These are phyloP conservation scores for Porites australiensis DNA, from an alignment of 64 coral and sea anemone genomes.

Conservation along the genomic window DNA sequence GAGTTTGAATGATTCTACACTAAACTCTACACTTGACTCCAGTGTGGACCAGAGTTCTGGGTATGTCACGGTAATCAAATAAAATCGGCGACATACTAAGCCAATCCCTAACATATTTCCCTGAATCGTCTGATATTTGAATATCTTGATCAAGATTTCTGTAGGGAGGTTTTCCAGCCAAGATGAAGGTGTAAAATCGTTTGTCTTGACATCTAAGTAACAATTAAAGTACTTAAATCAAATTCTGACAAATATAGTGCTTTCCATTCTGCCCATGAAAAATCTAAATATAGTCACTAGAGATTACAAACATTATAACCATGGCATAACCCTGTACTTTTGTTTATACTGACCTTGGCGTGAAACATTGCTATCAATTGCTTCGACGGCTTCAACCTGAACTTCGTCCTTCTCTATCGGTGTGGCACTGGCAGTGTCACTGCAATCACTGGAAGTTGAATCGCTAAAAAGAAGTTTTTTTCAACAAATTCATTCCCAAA, in stretches of 20 bases:
- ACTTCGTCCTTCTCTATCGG: slow-evolving; percentile 41
- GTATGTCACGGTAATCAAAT: slow-evolving; percentile 43
- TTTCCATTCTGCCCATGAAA: slow-evolving; percentile 15
- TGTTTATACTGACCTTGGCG: slow-evolving; percentile 49
- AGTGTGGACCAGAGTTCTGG: slow-evolving; percentile 45
- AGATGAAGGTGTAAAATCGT: slow-evolving; percentile 61
- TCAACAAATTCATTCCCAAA: slow-evolving; percentile 38
- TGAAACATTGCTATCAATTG: slow-evolving; percentile 50
- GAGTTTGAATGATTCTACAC: slow-evolving; percentile 13
- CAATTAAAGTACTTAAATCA: slow-evolving; percentile 75
- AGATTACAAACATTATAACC: slow-evolving; percentile 50
- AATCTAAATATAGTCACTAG: slow-evolving; percentile 47
- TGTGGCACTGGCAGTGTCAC: slow-evolving; percentile 38
- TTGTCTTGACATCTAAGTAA: slow-evolving; percentile 59
- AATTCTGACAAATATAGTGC: slow-evolving; percentile 31
- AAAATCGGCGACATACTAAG: slow-evolving; percentile 35
- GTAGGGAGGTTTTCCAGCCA: slow-evolving; percentile 57
- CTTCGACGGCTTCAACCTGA: slow-evolving; percentile 39
- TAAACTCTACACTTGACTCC: slow-evolving; percentile 58
- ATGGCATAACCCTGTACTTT: slow-evolving; percentile 43
- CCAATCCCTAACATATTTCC: background rate
- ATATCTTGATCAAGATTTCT: slow-evolving; percentile 34
- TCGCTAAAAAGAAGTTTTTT: slow-evolving; percentile 32
- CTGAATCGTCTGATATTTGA: slow-evolving; percentile 22
- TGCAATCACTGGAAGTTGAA: slow-evolving; percentile 37